Evolutionary conservation across 2,797 vertebrate genomes (phyloP).

Genomic region (Sarcophilus harrisii): DNA sequence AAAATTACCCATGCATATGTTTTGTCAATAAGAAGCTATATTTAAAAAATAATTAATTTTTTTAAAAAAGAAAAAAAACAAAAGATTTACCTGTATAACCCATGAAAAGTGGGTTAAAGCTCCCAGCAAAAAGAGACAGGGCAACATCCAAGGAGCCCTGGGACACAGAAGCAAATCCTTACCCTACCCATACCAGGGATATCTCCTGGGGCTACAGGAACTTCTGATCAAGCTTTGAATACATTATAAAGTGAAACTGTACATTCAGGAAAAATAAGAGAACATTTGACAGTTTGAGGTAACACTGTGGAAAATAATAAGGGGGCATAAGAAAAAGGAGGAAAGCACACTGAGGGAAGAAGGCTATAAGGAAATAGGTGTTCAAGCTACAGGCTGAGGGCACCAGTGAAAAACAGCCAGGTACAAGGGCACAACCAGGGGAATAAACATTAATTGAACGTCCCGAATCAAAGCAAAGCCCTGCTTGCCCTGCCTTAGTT

Average conservation of each 20-base stretch:
- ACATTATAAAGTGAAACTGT: not conserved
- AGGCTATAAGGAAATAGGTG: not conserved
- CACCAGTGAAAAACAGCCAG: not conserved
- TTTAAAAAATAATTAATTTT: too few species aligned
- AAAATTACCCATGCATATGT: too few species aligned
- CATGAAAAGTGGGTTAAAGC: not conserved
- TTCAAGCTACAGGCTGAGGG: not conserved
- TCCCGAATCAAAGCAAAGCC: too few species aligned
- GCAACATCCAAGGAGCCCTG: not conserved
- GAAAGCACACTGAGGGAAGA: not conserved
- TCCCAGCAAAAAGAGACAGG: not conserved
- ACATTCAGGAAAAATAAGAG: not conserved
- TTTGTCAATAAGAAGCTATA: too few species aligned
- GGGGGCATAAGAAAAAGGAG: not conserved
- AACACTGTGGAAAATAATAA: not conserved
- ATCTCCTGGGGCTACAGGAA: not conserved
- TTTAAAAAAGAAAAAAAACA: too few species aligned
- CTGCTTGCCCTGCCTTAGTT: not conserved
- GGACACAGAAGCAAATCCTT: not conserved
- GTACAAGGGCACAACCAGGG: not conserved
- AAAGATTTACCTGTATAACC: too few species aligned
- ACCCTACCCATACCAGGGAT: not conserved
- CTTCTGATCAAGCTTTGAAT: not conserved
- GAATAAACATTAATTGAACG: not conserved
- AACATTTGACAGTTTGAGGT: not conserved